These are phyloP conservation scores for Petrolisthes manimaculis DNA, from an alignment of 2,888 invertebrate genomes.

Conservation along the genomic window DNA sequence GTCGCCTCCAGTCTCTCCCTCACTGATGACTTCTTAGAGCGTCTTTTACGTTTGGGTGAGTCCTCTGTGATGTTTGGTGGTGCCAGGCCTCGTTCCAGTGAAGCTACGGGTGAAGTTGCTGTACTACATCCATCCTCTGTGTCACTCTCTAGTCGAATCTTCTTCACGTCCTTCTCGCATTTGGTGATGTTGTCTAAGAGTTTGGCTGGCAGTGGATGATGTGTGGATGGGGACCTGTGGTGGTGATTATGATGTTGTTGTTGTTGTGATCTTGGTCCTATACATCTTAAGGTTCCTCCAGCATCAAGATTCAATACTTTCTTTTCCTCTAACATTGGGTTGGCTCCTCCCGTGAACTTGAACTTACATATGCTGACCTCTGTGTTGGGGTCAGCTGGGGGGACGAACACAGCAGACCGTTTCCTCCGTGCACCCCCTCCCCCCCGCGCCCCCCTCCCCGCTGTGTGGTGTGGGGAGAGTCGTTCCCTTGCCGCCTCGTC, in stretches of 20 bases:
- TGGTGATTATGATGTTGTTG: background rate
- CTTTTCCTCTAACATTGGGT: conserved; percentile 89
- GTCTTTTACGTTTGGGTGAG: conserved; percentile 76
- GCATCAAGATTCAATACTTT: conserved; percentile 92
- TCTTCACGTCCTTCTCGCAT: conserved; percentile 64
- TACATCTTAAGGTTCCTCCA: conserved; percentile 86
- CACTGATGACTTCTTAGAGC: conserved; percentile 77
- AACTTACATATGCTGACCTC: conserved; percentile 90
- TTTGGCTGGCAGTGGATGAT: conserved; percentile 58
- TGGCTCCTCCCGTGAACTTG: conserved; percentile 91
- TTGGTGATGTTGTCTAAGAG: conserved; percentile 64
- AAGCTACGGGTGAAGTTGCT: conserved; percentile 58
- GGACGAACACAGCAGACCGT: conserved; percentile 62
- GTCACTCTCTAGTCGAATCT: conserved; percentile 64
- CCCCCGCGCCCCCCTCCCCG: conserved; percentile 29
- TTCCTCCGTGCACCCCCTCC: conserved; percentile 56
- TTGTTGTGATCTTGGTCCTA: conserved; percentile 44
- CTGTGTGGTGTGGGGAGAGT: conserved; percentile 46
- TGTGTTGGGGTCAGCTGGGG: conserved; percentile 57
- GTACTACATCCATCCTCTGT: conserved; percentile 62
- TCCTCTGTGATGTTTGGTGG: conserved; percentile 53
- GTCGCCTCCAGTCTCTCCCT: conserved; percentile 90
- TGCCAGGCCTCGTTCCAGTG: conserved; percentile 55
- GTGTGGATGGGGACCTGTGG: conserved; percentile 22
- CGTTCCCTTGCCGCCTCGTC: conserved; percentile 64